A percentile compares a stretch with the other conserved stretches of the same genome.
These are phyloP conservation scores for Holothuria scabra DNA, from an alignment of 53 echinoderm and acorn worm genomes.

Conservation along the genomic window DNA sequence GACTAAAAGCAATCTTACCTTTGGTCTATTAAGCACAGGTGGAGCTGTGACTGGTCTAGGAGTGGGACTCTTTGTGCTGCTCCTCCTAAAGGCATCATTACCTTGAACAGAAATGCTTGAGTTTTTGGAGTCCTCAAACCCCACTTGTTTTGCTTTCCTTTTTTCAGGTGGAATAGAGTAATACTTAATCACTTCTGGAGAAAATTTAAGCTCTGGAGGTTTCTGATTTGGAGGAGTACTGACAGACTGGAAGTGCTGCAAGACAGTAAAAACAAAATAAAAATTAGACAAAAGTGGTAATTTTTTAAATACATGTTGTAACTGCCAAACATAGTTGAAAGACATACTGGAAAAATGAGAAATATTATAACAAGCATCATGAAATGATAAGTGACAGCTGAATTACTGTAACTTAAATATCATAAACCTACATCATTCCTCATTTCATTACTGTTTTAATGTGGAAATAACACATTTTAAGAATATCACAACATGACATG, in stretches of 20 bases:
- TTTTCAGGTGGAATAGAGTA: conserved; percentile 76
- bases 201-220: conserved; percentile 77
- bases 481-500: too few relatives aligned
- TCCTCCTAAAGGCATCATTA: conserved; percentile 38
- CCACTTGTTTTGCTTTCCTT: conserved; percentile 66
- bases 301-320: not conserved
- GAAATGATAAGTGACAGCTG: too few relatives aligned
- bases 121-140: conserved; percentile 52
- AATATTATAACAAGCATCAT: too few relatives aligned
- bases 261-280: not conserved
- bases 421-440: too few relatives aligned
- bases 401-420: too few relatives aligned
- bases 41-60: conserved; percentile 83
- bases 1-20: conserved; percentile 51
- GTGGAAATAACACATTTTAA: too few relatives aligned
- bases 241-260: conserved; percentile 87
- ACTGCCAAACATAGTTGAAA: too few relatives aligned
- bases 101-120: conserved; percentile 20
- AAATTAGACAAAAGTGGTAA: not conserved
- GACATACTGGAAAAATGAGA: too few relatives aligned
- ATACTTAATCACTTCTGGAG: conserved; percentile 81
- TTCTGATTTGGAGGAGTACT: conserved; percentile 74
- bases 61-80: conserved; percentile 41
- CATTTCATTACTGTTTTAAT: too few relatives aligned
- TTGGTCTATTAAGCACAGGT: conserved; percentile 76